Evolutionary conservation across 1,140 invertebrate species (phyloP).

Genomic region (Drosophila rhopaloa): DNA sequence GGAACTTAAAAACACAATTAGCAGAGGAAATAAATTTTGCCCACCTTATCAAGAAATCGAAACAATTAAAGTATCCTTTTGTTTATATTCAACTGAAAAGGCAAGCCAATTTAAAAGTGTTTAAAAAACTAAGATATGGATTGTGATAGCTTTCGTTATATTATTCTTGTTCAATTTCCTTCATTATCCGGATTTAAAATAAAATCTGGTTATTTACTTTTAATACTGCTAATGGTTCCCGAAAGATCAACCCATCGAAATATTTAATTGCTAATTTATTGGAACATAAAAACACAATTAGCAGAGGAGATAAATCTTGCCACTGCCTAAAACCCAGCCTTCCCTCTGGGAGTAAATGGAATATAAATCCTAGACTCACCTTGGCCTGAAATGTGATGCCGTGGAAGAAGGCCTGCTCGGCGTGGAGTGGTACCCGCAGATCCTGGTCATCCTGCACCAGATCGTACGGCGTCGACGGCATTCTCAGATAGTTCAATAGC

Average conservation of each 20-base stretch:
- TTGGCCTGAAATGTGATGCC: slow-evolving; percentile 98
- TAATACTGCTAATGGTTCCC: neutral
- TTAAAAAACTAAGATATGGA: too few relatives aligned
- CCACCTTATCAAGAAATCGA: too few relatives aligned
- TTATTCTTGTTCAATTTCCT: neutral
- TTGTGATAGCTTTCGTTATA: too few relatives aligned
- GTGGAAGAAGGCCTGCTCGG: slow-evolving; percentile 98
- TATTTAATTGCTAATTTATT: slow-evolving; percentile 36
- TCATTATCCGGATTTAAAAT: slow-evolving; percentile 3
- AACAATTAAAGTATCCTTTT: too few relatives aligned
- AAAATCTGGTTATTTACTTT: neutral
- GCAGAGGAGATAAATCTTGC: slow-evolving; percentile 1
- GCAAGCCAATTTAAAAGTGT: too few relatives aligned
- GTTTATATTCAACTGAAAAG: too few relatives aligned
- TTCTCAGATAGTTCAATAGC: slow-evolving; percentile 86
- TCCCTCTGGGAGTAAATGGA: neutral
- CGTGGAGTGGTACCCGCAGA: slow-evolving; percentile 95
- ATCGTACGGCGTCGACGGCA: slow-evolving; percentile 96
- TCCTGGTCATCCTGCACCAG: slow-evolving; percentile 97
- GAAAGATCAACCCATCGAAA: slow-evolving; percentile 15
- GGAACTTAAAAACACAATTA: too few relatives aligned
- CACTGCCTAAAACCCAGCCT: neutral
- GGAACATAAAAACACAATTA: slow-evolving; percentile 36
- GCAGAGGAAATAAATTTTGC: too few relatives aligned
- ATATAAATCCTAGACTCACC: slow-evolving; percentile 86